Percentiles rank a stretch among this genome's conserved stretches.
Conservation (phyloP, 2,888 invertebrate species). For the Euplexia lucipara region DNA sequence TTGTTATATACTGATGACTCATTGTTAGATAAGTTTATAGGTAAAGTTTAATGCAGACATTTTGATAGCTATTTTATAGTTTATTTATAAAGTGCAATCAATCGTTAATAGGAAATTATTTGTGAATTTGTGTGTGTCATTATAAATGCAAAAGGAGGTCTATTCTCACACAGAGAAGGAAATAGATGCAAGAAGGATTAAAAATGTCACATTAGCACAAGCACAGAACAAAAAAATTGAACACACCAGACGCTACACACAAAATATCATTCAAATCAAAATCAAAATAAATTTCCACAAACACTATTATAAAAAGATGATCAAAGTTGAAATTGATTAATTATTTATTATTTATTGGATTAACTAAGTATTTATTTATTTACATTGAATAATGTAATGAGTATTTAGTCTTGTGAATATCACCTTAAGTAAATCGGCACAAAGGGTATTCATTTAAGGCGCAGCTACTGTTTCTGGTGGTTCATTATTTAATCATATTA, state of each 20-base stretch:
- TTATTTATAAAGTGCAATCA: conserved; percentile 1
- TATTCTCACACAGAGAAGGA: neutral
- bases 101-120: neutral
- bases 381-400: neutral
- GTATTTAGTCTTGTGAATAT: conserved; percentile 18
- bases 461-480: neutral
- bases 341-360: too few relatives aligned
- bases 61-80: conserved; percentile 24
- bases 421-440: conserved; percentile 47
- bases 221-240: too few relatives aligned
- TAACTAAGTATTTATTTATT: too few relatives aligned
- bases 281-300: too few relatives aligned
- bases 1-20: conserved; percentile 14
- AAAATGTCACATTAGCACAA: too few relatives aligned
- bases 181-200: neutral
- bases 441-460: conserved; percentile 49
- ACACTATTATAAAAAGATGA: neutral
- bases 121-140: neutral
- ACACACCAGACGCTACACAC: too few relatives aligned
- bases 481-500: neutral
- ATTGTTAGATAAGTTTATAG: conserved; percentile 40
- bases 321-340: neutral
- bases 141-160: neutral
- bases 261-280: too few relatives aligned
- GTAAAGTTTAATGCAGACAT: conserved; percentile 7